Percentiles rank a stretch among this genome's conserved stretches.
phyloP scores from a whole-genome alignment of 2,888 invertebrate species.

The Empis livida region DNA sequence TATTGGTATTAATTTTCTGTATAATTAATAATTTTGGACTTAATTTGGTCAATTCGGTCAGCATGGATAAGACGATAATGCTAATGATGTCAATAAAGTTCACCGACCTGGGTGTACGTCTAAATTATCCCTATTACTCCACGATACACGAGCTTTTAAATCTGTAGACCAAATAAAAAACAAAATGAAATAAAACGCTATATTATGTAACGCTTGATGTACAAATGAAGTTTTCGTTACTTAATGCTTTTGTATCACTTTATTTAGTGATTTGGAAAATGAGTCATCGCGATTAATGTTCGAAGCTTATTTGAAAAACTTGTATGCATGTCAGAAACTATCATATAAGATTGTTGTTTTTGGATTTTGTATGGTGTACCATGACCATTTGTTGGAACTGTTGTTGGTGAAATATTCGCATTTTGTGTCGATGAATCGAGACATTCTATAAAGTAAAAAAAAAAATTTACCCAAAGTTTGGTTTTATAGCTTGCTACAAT shows the following conservation, averaged over 20 bases:
- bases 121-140: conserved; percentile 98
- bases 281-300: too few species aligned
- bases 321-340: too few species aligned
- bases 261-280: too few species aligned
- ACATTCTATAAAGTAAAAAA: conserved; percentile 10
- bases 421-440: conserved; percentile 20
- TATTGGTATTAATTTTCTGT: not conserved
- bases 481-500: too few species aligned
- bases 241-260: too few species aligned
- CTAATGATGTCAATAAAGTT: conserved; percentile 68
- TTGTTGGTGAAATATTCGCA: conserved; percentile 14
- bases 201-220: too few species aligned
- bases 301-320: too few species aligned
- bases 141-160: conserved; percentile 88
- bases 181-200: too few species aligned
- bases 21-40: not conserved
- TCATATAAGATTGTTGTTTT: conserved; percentile 80
- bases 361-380: conserved; percentile 59
- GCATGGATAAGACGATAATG: conserved; percentile 57
- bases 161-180: too few species aligned
- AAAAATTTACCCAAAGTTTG: too few species aligned
- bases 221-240: too few species aligned
- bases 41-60: not conserved
- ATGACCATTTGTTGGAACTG: conserved; percentile 2
- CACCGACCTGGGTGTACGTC: conserved; percentile 85